These are phyloP conservation scores for Aleadryas rufinucha DNA, from an alignment of 2,113 vertebrate genomes.

Conservation along the genomic window DNA sequence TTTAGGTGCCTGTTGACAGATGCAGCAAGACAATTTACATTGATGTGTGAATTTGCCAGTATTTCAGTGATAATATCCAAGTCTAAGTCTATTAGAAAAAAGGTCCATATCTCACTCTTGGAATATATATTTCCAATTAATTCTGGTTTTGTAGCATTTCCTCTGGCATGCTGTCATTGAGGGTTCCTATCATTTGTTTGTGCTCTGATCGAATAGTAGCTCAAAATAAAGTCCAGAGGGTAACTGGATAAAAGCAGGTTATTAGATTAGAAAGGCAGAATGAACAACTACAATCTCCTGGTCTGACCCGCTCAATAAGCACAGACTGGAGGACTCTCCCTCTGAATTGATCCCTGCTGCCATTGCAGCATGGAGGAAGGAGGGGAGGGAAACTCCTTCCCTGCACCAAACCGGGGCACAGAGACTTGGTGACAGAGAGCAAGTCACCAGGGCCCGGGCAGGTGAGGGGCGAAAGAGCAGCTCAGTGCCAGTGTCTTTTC, in stretches of 20 bases:
- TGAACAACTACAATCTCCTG: not conserved
- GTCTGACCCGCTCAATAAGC: not conserved
- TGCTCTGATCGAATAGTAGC: not conserved
- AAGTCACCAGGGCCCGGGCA: not conserved
- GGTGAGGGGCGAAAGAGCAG: not conserved
- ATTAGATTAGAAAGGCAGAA: conserved; percentile 38
- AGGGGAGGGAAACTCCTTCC: not conserved
- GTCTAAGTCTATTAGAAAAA: conserved; percentile 55
- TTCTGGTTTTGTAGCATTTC: conserved; percentile 36
- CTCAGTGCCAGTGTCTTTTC: not conserved
- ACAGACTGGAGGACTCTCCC: not conserved
- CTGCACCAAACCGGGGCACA: not conserved
- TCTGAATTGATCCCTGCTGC: not conserved
- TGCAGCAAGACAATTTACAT: conserved; percentile 67
- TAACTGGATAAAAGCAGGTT: conserved; percentile 46
- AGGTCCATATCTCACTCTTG: conserved; percentile 26
- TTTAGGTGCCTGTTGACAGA: conserved; percentile 71
- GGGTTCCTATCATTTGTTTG: conserved; percentile 8
- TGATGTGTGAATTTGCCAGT: conserved; percentile 68
- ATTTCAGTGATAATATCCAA: conserved; percentile 66
- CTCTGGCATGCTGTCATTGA: conserved; percentile 26
- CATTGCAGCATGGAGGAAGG: not conserved
- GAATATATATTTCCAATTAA: conserved; percentile 69
- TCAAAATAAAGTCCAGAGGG: conserved; percentile 49
- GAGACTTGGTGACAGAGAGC: not conserved